A percentile compares a stretch with the other conserved stretches of the same genome.
These are phyloP conservation scores for Xerus rutilus DNA, from an alignment of 2,797 vertebrate species.

Conservation along the genomic window DNA sequence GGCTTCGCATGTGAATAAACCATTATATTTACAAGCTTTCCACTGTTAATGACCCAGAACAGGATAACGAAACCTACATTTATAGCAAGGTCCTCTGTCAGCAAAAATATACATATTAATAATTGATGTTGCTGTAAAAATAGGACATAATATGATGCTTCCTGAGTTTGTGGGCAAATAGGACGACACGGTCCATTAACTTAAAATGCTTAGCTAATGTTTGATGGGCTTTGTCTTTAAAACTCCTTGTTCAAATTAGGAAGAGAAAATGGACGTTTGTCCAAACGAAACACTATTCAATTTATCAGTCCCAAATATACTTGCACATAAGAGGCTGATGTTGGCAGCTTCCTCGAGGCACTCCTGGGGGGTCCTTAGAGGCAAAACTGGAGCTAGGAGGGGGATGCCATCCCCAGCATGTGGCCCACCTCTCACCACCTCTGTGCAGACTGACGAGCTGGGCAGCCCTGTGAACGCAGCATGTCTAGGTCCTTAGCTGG, in stretches of 20 bases:
- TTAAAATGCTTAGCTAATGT: constrained; percentile 90
- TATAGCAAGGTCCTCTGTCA: constrained; percentile 88
- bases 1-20: constrained; percentile 89
- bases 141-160: constrained; percentile 81
- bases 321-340: neutral
- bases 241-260: constrained; percentile 87
- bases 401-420: neutral
- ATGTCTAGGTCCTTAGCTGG: neutral
- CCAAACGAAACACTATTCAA: constrained; percentile 81
- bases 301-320: constrained; percentile 75
- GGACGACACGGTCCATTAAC: constrained; percentile 87
- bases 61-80: constrained; percentile 87
- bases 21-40: constrained; percentile 90
- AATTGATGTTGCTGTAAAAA: constrained; percentile 88
- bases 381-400: accelerated
- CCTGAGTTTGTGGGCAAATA: constrained; percentile 84
- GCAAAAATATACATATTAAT: constrained; percentile 90
- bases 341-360: neutral
- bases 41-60: constrained; percentile 89
- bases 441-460: constrained; percentile 57
- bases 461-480: neutral
- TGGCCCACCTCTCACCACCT: accelerated
- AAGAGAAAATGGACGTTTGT: constrained; percentile 87
- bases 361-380: neutral
- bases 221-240: constrained; percentile 89